Percentiles rank a stretch among this genome's conserved stretches.
These are phyloP conservation scores for Pelochelys cantorii DNA, from an alignment of 2,797 vertebrate species.

Conservation along the genomic window DNA sequence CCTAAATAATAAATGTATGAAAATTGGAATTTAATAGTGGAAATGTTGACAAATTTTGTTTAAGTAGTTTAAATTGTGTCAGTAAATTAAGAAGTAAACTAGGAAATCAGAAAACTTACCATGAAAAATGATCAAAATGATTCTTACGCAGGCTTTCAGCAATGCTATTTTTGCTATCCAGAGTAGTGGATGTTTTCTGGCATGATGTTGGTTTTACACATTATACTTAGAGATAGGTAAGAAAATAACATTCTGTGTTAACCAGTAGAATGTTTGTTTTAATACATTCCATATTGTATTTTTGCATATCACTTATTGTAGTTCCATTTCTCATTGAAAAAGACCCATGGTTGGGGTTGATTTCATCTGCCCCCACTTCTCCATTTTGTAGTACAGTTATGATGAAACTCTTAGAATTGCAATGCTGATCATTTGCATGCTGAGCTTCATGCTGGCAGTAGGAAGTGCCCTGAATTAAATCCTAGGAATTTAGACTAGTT, in stretches of 20 bases:
- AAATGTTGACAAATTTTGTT: slow-evolving; percentile 66
- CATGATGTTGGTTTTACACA: slow-evolving; percentile 3
- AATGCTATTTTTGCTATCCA: slow-evolving; percentile 43
- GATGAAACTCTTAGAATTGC: slow-evolving; percentile 15
- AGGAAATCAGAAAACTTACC: slow-evolving; percentile 41
- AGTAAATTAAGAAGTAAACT: slow-evolving; percentile 36
- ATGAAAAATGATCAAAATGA: slow-evolving; percentile 48
- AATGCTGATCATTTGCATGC: slow-evolving; percentile 38
- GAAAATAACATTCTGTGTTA: slow-evolving; percentile 14
- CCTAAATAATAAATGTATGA: slow-evolving; percentile 56
- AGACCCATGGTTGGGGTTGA: background rate
- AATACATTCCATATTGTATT: background rate
- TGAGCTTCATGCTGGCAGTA: slow-evolving; percentile 54
- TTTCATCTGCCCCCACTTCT: background rate
- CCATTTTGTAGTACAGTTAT: background rate
- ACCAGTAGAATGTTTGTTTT: background rate
- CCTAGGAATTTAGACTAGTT: slow-evolving; percentile 51
- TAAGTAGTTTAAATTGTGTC: background rate
- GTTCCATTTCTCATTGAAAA: background rate
- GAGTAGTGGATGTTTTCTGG: background rate
- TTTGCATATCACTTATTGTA: background rate
- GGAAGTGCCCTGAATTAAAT: slow-evolving; percentile 56
- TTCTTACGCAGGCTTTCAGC: slow-evolving; percentile 33
- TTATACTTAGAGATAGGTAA: background rate
- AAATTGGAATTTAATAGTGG: slow-evolving; percentile 67